These are phyloP conservation scores for Hydroisotoma schaefferi DNA, from an alignment of 2,888 invertebrate genomes.

Conservation along the genomic window DNA sequence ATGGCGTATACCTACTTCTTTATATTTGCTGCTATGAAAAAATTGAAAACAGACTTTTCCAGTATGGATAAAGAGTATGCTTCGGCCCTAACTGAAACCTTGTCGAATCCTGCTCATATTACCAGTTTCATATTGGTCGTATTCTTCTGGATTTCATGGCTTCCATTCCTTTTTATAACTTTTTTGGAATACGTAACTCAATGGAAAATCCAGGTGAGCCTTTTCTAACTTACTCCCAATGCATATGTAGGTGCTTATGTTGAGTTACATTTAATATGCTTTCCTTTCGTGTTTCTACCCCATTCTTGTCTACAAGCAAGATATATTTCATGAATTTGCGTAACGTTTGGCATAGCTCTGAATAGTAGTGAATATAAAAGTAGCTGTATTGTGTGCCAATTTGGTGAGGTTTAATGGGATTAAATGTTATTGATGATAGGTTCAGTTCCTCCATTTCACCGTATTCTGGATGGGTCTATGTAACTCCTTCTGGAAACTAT, in stretches of 20 bases:
- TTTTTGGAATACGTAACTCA: slow-evolving; percentile 62
- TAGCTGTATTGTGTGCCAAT: not conserved
- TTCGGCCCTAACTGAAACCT: slow-evolving; percentile 81
- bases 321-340: too few species aligned
- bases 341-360: too few species aligned
- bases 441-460: slow-evolving; percentile 83
- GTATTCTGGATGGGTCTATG: slow-evolving; percentile 92
- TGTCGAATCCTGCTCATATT: slow-evolving; percentile 66
- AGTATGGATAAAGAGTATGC: slow-evolving; percentile 91
- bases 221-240: not conserved
- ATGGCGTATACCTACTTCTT: slow-evolving; percentile 91
- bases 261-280: too few species aligned
- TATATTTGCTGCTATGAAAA: slow-evolving; percentile 88
- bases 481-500: slow-evolving; percentile 92
- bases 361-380: too few species aligned
- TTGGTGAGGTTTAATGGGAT: not conserved
- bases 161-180: slow-evolving; percentile 80
- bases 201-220: slow-evolving; percentile 45
- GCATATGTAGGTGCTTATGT: not conserved
- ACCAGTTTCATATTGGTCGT: slow-evolving; percentile 91
- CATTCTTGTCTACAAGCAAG: too few species aligned
- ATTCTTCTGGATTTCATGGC: slow-evolving; percentile 90
- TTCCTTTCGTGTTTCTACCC: not conserved
- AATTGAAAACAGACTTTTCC: slow-evolving; percentile 74
- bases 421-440: slow-evolving; percentile 54